phyloP scores from a whole-genome alignment of 2,113 vertebrate species.

The Vulpes lagopus region DNA sequence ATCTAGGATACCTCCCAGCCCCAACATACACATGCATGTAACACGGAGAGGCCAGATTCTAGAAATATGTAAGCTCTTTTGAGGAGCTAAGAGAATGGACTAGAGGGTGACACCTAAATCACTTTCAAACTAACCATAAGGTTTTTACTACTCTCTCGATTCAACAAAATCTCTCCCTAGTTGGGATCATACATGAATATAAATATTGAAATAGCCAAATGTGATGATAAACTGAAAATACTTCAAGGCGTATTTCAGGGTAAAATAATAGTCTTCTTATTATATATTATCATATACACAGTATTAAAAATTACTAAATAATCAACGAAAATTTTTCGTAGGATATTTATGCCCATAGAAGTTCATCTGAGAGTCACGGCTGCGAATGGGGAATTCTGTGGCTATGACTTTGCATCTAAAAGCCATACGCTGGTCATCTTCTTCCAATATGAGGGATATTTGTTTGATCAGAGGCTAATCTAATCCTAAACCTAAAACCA shows the following conservation, averaged over 20 bases:
- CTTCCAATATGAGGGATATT: neutral
- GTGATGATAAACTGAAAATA: neutral
- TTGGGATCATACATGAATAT: neutral
- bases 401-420: neutral
- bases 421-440: neutral
- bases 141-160: neutral
- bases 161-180: neutral
- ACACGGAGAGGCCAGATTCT: neutral
- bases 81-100: neutral
- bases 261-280: neutral
- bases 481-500: neutral
- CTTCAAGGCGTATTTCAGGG: neutral
- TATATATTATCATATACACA: neutral
- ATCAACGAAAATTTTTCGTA: neutral
- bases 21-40: neutral
- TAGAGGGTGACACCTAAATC: neutral
- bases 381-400: neutral
- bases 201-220: constrained; percentile 18
- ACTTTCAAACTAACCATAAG: neutral
- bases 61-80: neutral
- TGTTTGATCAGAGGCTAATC: neutral
- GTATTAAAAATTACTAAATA: neutral
- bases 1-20: neutral
- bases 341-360: neutral
- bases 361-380: neutral